Percentiles rank a stretch among this genome's conserved stretches.
Conservation (phyloP, 2,797 vertebrate genomes). For the Periparus ater region DNA sequence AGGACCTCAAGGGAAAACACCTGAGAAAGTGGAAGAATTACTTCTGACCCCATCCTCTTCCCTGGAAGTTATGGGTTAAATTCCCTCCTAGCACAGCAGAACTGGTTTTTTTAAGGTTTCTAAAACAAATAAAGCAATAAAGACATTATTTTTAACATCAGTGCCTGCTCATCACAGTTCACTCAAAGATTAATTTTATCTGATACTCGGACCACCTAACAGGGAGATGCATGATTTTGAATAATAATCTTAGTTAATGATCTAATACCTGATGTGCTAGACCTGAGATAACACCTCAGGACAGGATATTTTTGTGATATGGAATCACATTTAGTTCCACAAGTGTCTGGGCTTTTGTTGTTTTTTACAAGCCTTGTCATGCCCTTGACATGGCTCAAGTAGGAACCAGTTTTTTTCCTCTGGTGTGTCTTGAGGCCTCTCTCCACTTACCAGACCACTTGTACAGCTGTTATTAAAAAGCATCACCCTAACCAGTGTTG, state of each 20-base stretch:
- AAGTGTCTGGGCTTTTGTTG: not conserved
- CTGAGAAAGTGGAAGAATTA: not conserved
- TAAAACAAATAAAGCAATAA: not conserved
- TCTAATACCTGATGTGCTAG: not conserved
- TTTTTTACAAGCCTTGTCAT: not conserved
- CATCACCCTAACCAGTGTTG: not conserved
- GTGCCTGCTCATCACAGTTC: not conserved
- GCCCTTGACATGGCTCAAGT: not conserved
- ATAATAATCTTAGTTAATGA: not conserved
- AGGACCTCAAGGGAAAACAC: not conserved
- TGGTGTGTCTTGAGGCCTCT: not conserved
- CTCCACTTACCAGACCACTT: not conserved
- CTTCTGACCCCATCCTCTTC: not conserved
- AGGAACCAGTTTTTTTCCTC: not conserved
- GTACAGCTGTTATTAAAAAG: not conserved
- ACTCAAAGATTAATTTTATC: not conserved
- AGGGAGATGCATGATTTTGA: not conserved
- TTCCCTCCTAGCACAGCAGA: not conserved
- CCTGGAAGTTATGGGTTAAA: not conserved
- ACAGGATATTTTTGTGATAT: not conserved
- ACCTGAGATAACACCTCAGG: not conserved
- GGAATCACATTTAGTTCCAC: not conserved
- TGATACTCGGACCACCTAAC: not conserved
- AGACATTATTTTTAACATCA: not conserved
- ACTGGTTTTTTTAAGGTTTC: not conserved